Evolutionary conservation across 2,797 vertebrate species (phyloP).

Genomic region (Acropternis orthonyx): DNA sequence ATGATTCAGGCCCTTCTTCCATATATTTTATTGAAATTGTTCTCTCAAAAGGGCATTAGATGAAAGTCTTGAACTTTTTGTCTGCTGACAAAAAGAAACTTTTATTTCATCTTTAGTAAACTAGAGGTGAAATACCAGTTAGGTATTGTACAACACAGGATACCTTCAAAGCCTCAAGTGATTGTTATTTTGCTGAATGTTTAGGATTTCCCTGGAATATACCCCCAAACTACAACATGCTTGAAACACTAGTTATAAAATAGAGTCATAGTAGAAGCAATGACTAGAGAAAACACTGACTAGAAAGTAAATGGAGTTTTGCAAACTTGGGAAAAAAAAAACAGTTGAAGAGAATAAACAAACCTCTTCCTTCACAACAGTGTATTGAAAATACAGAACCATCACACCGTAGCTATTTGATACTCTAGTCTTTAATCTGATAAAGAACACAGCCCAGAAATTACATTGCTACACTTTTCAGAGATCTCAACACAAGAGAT

Average conservation of each 20-base stretch:
- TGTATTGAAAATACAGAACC: conserved; percentile 8
- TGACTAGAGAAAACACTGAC: neutral
- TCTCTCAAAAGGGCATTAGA: neutral
- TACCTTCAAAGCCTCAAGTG: neutral
- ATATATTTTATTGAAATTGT: neutral
- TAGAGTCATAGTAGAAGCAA: neutral
- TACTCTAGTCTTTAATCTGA: neutral
- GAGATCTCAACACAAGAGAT: neutral
- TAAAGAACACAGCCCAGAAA: neutral
- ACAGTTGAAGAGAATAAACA: neutral
- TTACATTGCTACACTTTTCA: neutral
- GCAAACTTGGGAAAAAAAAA: neutral
- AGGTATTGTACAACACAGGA: neutral
- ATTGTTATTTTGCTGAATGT: neutral
- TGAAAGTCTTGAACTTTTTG: neutral
- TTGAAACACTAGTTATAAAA: neutral
- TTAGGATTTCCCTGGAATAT: neutral
- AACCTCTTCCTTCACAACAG: neutral
- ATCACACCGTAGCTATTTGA: neutral
- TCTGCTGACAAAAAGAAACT: neutral
- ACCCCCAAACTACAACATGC: neutral
- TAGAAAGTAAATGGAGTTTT: neutral
- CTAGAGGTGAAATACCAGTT: neutral
- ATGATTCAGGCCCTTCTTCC: neutral
- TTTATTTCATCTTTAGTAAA: conserved; percentile 8